Percentiles rank a stretch among this genome's conserved stretches.
Conservation (phyloP, 2,113 vertebrate species). For the Engystomops pustulosus region DNA sequence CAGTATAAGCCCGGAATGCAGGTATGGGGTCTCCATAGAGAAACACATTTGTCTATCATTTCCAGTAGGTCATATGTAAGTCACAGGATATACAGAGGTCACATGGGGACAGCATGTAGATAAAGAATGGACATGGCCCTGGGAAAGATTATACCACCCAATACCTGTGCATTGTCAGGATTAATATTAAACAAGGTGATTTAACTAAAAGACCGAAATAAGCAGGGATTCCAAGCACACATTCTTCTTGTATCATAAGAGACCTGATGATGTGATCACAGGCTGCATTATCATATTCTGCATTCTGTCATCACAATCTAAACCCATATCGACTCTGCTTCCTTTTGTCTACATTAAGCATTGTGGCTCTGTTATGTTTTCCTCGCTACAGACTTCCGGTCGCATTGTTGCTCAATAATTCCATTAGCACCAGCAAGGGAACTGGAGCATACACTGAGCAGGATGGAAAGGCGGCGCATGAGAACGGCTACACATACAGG, state of each 20-base stretch:
- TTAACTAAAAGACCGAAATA: conserved; percentile 45
- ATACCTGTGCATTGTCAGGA: conserved; percentile 32
- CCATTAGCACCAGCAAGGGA: conserved; percentile 41
- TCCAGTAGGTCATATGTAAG: background rate
- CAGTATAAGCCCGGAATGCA: background rate
- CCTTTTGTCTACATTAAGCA: conserved; percentile 32
- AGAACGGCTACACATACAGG: background rate
- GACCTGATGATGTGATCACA: background rate
- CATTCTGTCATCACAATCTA: conserved; percentile 28
- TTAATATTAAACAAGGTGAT: conserved; percentile 48
- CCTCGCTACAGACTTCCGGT: conserved; percentile 37
- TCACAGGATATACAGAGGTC: conserved; percentile 12
- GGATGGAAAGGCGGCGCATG: background rate
- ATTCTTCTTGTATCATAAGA: conserved; percentile 12
- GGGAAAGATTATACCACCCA: conserved; percentile 27
- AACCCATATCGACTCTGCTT: background rate
- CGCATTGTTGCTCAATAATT: conserved; percentile 45
- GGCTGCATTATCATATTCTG: conserved; percentile 1
- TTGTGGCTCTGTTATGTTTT: conserved; percentile 47
- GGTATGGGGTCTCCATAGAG: background rate
- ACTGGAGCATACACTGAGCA: conserved; percentile 31
- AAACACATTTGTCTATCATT: conserved; percentile 4
- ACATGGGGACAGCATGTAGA: conserved; percentile 10
- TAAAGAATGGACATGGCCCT: conserved; percentile 33
- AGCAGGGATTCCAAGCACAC: background rate